Evolutionary conservation across 2,113 vertebrate species (phyloP).

Genomic region (Serilophus lunatus): DNA sequence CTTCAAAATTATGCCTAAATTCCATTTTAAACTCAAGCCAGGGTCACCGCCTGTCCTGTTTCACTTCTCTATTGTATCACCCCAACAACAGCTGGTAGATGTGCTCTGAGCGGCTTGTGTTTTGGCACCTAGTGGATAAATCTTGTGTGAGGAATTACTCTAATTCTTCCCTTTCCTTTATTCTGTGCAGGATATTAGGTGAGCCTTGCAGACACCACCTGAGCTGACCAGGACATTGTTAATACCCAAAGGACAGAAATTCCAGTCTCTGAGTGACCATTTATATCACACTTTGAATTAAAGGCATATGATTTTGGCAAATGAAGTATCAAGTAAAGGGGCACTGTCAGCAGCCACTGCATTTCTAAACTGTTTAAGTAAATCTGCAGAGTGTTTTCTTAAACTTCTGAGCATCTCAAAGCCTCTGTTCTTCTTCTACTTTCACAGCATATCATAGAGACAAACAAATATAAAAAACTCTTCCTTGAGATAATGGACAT

Average conservation of each 20-base stretch:
- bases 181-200: not conserved
- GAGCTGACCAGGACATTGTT: rapidly evolving
- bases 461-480: not conserved
- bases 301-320: not conserved
- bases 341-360: not conserved
- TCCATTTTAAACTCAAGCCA: not conserved
- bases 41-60: not conserved
- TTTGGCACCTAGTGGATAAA: not conserved
- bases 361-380: not conserved
- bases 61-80: not conserved
- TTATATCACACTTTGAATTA: not conserved
- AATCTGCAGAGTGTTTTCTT: not conserved
- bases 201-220: not conserved
- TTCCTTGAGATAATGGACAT: not conserved
- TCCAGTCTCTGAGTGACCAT: not conserved
- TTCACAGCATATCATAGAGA: not conserved
- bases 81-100: conserved; percentile 41
- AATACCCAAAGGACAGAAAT: not conserved
- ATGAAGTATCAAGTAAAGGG: not conserved
- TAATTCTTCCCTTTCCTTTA: not conserved
- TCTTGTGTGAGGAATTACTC: not conserved
- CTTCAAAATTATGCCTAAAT: not conserved
- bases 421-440: not conserved
- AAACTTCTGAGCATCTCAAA: not conserved
- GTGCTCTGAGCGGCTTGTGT: not conserved